Evolutionary conservation across 2,888 invertebrate genomes (phyloP).

Genomic region (Crepidodera aurea): DNA sequence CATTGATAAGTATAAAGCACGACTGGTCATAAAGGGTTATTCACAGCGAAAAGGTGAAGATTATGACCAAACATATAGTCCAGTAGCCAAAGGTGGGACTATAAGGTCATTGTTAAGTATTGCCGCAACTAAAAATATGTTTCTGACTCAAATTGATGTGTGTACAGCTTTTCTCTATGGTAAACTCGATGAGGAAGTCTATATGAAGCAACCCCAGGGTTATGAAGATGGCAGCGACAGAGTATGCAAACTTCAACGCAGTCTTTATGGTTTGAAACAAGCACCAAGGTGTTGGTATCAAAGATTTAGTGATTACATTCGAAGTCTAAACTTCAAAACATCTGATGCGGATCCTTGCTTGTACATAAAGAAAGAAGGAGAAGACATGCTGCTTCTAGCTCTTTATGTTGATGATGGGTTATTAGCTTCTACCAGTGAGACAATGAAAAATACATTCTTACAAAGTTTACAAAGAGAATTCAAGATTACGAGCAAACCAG

Average conservation of each 20-base stretch:
- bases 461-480: neutral
- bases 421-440: constrained; percentile 10
- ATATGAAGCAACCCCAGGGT: too few relatives aligned
- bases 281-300: too few relatives aligned
- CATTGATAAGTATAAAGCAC: constrained; percentile 41
- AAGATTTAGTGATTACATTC: too few relatives aligned
- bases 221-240: too few relatives aligned
- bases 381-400: neutral
- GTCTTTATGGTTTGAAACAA: too few relatives aligned
- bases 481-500: constrained; percentile 19
- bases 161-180: too few relatives aligned
- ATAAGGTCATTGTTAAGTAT: constrained; percentile 44
- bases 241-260: too few relatives aligned
- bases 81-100: constrained; percentile 42
- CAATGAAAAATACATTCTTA: neutral
- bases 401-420: constrained; percentile 15
- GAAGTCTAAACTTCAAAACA: constrained; percentile 31
- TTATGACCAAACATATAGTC: constrained; percentile 45
- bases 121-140: constrained; percentile 39
- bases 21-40: too few relatives aligned
- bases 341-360: constrained; percentile 19
- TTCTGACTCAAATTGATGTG: constrained; percentile 47
- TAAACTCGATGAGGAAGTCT: too few relatives aligned
- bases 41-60: too few relatives aligned
- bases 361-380: neutral